Conservation (phyloP, 1,140 invertebrate genomes). For the Diploscapter pachys region DNA sequence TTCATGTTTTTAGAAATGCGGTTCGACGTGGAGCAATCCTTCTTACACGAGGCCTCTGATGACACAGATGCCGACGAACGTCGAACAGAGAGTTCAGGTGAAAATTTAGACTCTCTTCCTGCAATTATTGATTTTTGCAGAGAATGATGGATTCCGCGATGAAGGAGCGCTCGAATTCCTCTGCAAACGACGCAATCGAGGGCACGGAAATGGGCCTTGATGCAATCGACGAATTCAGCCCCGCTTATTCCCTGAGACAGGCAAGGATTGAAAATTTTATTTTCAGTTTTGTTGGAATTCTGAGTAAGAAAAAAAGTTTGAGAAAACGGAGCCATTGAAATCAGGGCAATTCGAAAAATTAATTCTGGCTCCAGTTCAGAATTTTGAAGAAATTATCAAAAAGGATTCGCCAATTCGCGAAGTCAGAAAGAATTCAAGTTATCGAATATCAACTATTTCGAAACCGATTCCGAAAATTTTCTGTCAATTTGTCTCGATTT, state of each 20-base stretch:
- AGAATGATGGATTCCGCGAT: slow-evolving; percentile 22
- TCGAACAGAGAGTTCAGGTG: slow-evolving; percentile 1
- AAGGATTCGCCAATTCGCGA: no score
- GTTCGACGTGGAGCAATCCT: slow-evolving; percentile 24
- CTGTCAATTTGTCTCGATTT: not conserved
- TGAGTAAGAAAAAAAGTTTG: not conserved
- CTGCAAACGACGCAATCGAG: not conserved
- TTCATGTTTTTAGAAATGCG: not conserved
- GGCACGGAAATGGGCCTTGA: slow-evolving; percentile 19
- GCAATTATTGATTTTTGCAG: not conserved
- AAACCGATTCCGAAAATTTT: slow-evolving; percentile 3
- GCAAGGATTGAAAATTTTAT: not conserved
- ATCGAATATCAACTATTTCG: slow-evolving; percentile 5
- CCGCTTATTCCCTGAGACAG: not conserved
- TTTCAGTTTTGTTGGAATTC: not conserved
- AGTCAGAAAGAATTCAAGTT: not conserved
- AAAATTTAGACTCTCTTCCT: not conserved
- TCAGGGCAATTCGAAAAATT: no score
- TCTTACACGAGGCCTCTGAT: slow-evolving; percentile 13
- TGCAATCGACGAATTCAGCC: slow-evolving; percentile 19
- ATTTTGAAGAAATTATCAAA: no score
- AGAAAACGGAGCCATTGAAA: no score
- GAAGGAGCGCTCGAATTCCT: not conserved
- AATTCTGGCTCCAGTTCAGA: no score
- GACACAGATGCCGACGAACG: not conserved